Evolutionary conservation across 2,113 vertebrate genomes (phyloP), one percentile per base, ranked within the genome.

Genomic region (Anhinga anhinga): DNA sequence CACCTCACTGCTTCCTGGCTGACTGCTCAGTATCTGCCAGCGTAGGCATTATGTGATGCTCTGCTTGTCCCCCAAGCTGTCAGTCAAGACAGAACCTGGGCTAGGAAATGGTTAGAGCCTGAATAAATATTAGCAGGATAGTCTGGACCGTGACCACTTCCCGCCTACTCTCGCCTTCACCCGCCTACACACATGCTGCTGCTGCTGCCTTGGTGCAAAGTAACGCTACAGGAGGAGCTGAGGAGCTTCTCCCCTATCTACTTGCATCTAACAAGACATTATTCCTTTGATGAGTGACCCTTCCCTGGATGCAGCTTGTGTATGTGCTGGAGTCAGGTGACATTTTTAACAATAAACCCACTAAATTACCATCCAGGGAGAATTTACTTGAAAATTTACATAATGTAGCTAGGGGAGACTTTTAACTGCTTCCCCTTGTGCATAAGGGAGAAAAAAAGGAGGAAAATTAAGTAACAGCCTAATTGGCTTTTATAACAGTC

Each of bases 401-500:
- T 93, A 96, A 66, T 74, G 78, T 71, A 86, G 78, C 82, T 77
- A 90, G 53, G 74, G 67, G 74, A 94, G 84, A 91, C 47, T 93
- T 93, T 91, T 70, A 86, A 92, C 91, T 81, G 85, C 85, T 88
- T 93, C 42, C 66, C 44, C 42, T 80, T 55, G 67, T 66, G 66
- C 44, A 29, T 59, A 77, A 69, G 30, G 36, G 32, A 76, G 42
- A 2, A 44, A 76, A 53, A 72, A 83, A 65, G 50, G 27, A 95
- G 20, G 58, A 95, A 97, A 96, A 95, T 93, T 70, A 97, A 86
- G 93, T 88, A 97, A 96, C 71, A 95, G 82, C 63, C 78, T 97
- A 95, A 96, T 94, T 96, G 87, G 84, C 74, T 94, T 96, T 97
- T 87, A 83, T 86, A 95, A 86, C 49, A 95, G 91, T 90, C 95